Percentiles rank a stretch among this genome's conserved stretches.
phyloP scores from a whole-genome alignment of 2,797 vertebrate species.

The Nothura maculosa region DNA sequence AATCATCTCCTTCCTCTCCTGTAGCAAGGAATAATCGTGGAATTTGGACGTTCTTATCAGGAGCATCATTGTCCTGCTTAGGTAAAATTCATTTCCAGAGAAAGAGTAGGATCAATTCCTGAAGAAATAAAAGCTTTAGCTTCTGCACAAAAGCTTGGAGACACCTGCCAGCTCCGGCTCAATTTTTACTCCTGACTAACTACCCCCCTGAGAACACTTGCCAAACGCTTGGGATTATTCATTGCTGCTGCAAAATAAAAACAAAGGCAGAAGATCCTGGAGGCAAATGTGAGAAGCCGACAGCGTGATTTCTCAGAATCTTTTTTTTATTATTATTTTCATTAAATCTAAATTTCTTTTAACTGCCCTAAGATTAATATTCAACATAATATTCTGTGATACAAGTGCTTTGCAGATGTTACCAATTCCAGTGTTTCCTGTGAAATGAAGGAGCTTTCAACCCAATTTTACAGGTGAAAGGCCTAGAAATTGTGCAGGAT shows the following conservation, averaged over 20 bases:
- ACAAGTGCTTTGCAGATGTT: not conserved
- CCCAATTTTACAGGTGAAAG: not conserved
- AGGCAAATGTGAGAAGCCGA: not conserved
- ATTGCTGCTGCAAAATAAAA: slow-evolving; percentile 11
- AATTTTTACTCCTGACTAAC: not conserved
- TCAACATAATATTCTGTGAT: not conserved
- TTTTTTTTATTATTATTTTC: not conserved
- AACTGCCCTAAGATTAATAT: not conserved
- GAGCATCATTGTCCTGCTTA: not conserved
- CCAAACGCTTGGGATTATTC: not conserved
- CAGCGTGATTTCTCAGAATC: not conserved
- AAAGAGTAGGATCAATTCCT: not conserved
- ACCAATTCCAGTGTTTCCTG: fast-evolving
- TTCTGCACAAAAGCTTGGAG: not conserved
- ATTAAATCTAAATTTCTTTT: not conserved
- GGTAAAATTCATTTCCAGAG: not conserved
- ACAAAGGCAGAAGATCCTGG: not conserved
- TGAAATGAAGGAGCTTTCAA: not conserved
- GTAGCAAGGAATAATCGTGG: not conserved
- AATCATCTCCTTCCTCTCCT: not conserved
- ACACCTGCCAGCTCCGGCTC: slow-evolving; percentile 23
- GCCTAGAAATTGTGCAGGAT: not conserved
- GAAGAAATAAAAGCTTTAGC: not conserved
- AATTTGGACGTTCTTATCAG: not conserved
- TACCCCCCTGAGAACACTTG: slow-evolving; percentile 4